Percentiles rank a stretch among this genome's conserved stretches.
Evolutionary conservation across 1,140 invertebrate species (phyloP).

Genomic region (Formica selysi): DNA sequence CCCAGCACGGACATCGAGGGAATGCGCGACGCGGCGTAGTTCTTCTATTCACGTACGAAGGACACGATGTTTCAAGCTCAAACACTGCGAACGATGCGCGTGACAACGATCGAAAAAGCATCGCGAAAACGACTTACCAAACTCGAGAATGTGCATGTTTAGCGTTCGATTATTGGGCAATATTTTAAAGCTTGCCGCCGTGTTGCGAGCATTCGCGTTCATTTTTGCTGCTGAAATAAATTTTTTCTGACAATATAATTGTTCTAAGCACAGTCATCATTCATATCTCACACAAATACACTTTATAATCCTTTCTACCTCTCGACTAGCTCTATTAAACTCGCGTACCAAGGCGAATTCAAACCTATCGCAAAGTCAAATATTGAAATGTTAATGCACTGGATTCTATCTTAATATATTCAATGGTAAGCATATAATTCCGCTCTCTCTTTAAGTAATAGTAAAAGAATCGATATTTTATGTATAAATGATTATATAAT

Average conservation of each 20-base stretch:
- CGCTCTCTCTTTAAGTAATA: not conserved
- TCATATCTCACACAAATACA: not conserved
- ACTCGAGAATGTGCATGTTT: slow-evolving; percentile 9
- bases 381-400: slow-evolving; percentile 33
- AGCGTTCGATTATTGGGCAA: not conserved
- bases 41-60: slow-evolving; percentile 60
- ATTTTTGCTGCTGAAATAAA: not conserved
- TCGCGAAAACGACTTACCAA: not conserved
- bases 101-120: slow-evolving; percentile 49
- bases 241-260: not conserved
- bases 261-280: not conserved
- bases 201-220: not conserved
- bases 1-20: slow-evolving; percentile 70
- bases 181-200: not conserved
- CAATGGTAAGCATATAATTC: not conserved
- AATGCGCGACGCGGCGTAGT: slow-evolving; percentile 67
- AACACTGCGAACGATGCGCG: slow-evolving; percentile 4
- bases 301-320: not conserved
- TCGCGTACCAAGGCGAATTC: not conserved
- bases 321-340: slow-evolving; percentile 6
- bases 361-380: slow-evolving; percentile 17
- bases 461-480: not conserved
- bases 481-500: not conserved
- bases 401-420: slow-evolving; percentile 23
- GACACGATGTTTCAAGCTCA: slow-evolving; percentile 56